Conservation (phyloP, 2,888 invertebrate species). For the Ametastegia equiseti region DNA sequence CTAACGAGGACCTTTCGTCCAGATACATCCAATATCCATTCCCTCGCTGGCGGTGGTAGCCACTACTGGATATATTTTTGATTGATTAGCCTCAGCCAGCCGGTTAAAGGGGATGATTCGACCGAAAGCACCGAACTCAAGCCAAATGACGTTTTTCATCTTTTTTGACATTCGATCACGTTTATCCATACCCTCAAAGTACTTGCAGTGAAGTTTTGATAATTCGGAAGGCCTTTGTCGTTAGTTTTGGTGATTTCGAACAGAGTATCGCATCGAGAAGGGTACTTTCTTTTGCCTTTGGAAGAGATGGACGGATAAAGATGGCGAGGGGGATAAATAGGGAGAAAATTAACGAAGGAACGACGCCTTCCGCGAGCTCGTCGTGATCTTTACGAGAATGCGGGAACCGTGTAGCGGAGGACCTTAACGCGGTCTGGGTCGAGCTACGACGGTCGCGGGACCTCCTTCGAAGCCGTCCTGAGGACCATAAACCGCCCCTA, state of each 20-base stretch:
- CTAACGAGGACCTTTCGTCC: slow-evolving; percentile 70
- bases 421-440: slow-evolving; percentile 62
- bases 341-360: not conserved
- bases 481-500: slow-evolving; percentile 67
- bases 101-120: slow-evolving; percentile 3
- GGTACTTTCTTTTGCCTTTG: too few relatives aligned
- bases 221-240: not conserved
- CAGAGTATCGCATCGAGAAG: too few relatives aligned
- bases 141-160: not conserved
- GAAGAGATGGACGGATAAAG: not conserved
- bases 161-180: not conserved
- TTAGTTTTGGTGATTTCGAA: not conserved
- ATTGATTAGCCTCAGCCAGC: slow-evolving; percentile 59
- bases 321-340: not conserved
- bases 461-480: slow-evolving; percentile 60
- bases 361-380: slow-evolving; percentile 9
- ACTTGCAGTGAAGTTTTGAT: too few relatives aligned
- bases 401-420: slow-evolving; percentile 69
- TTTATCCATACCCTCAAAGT: too few relatives aligned
- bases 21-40: slow-evolving; percentile 67
- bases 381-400: slow-evolving; percentile 61
- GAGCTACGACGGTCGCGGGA: slow-evolving; percentile 56
- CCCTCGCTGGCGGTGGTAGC: slow-evolving; percentile 5
- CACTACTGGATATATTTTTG: slow-evolving; percentile 62
- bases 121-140: not conserved